Conservation (phyloP, 2,113 vertebrate species). For the Tamias sibiricus region DNA sequence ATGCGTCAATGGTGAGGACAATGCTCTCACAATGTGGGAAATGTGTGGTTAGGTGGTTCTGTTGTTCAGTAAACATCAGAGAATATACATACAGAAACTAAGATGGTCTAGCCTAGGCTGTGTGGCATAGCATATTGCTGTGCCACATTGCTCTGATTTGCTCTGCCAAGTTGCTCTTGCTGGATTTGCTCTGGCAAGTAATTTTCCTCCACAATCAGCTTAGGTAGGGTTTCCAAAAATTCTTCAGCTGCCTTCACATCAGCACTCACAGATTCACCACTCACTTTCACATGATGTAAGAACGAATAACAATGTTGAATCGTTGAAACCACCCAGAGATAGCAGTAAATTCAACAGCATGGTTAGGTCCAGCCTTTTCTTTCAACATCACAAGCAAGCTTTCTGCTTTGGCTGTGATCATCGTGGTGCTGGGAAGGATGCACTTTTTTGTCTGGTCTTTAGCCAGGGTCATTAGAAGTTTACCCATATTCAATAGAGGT, state of each 20-base stretch:
- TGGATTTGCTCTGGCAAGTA: background rate
- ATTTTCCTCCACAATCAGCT: background rate
- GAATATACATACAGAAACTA: too few relatives aligned
- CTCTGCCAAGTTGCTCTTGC: background rate
- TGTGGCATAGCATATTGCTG: background rate
- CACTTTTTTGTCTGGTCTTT: background rate
- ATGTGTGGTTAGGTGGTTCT: background rate
- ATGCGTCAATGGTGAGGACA: too few relatives aligned
- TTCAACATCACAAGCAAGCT: background rate
- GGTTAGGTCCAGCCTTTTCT: background rate
- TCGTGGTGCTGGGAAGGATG: background rate
- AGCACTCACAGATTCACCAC: too few relatives aligned
- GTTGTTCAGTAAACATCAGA: fast-evolving
- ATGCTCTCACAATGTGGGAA: background rate
- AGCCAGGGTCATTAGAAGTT: background rate
- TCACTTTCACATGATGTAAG: background rate
- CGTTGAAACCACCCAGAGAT: background rate
- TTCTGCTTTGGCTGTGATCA: background rate
- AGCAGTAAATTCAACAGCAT: background rate
- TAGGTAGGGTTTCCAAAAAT: background rate
- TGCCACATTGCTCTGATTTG: background rate
- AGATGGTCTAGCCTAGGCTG: background rate
- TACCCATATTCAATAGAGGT: too few relatives aligned
- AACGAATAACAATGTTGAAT: background rate
- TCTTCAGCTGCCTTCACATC: background rate